Percentiles rank a stretch among this genome's conserved stretches.
phyloP scores from a whole-genome alignment of 2,113 vertebrate genomes.

The Semnornis frantzii region DNA sequence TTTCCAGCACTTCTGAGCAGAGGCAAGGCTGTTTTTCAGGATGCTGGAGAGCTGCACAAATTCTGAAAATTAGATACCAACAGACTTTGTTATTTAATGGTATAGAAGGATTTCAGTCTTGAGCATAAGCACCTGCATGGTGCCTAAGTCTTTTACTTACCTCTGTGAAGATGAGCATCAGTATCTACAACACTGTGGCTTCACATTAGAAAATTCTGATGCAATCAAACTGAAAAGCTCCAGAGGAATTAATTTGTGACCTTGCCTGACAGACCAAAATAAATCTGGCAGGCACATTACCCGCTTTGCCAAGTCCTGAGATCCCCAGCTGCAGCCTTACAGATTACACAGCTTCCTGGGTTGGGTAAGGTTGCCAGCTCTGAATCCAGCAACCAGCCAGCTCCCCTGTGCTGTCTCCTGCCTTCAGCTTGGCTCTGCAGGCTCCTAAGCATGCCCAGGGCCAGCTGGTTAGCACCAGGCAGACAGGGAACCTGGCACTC shows the following conservation, averaged over 20 bases:
- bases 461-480: slow-evolving; percentile 67
- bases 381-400: not conserved
- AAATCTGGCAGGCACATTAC: slow-evolving; percentile 40
- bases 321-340: slow-evolving; percentile 38
- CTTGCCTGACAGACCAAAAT: slow-evolving; percentile 60
- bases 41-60: not conserved
- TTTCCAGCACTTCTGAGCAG: not conserved
- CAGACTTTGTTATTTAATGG: not conserved
- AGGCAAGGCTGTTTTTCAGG: not conserved
- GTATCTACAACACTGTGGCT: not conserved
- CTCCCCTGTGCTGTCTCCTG: not conserved
- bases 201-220: not conserved
- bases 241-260: slow-evolving; percentile 54
- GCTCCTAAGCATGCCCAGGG: not conserved
- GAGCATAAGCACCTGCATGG: not conserved
- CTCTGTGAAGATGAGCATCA: not conserved
- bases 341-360: slow-evolving; percentile 10
- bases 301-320: slow-evolving; percentile 32
- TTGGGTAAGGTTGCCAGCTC: not conserved
- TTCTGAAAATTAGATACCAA: not conserved
- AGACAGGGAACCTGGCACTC: slow-evolving; percentile 49
- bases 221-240: slow-evolving; percentile 27
- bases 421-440: slow-evolving; percentile 34
- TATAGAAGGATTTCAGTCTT: not conserved
- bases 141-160: not conserved